phyloP scores from a whole-genome alignment of 1,140 invertebrate genomes.

The Holcopasites calliopsidis region DNA sequence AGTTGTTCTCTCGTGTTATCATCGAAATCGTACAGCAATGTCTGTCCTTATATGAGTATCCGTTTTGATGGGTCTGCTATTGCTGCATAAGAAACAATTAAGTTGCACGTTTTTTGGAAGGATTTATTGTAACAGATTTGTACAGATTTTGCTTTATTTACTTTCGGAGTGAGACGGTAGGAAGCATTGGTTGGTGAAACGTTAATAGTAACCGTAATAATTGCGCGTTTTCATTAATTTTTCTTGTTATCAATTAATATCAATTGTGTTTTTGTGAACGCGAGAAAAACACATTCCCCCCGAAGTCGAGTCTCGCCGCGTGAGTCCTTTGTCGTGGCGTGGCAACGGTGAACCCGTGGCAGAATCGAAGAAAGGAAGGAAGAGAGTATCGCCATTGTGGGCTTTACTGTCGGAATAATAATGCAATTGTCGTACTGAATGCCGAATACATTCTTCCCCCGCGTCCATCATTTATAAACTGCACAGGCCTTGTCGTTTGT shows the following conservation, averaged over 20 bases:
- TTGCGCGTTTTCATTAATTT: too few species aligned
- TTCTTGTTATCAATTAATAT: too few species aligned
- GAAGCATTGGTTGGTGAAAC: too few species aligned
- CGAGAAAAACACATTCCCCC: slow-evolving; percentile 7
- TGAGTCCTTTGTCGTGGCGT: slow-evolving; percentile 51
- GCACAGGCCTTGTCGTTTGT: slow-evolving; percentile 3
- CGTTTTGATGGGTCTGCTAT: too few species aligned
- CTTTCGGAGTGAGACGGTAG: too few species aligned
- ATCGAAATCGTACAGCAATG: slow-evolving; percentile 3
- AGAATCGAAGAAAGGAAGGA: slow-evolving; percentile 58
- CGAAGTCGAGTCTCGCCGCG: slow-evolving; percentile 22
- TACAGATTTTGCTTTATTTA: too few species aligned
- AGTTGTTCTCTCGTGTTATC: not conserved
- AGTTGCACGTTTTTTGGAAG: too few species aligned
- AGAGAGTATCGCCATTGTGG: slow-evolving; percentile 54
- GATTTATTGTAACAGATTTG: too few species aligned
- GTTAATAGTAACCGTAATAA: too few species aligned
- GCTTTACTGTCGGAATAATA: slow-evolving; percentile 54
- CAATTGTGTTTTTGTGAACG: not conserved
- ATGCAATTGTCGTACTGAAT: slow-evolving; percentile 57
- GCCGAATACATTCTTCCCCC: slow-evolving; percentile 37
- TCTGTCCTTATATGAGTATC: too few species aligned
- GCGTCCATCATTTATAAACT: slow-evolving; percentile 38
- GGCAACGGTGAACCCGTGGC: slow-evolving; percentile 8
- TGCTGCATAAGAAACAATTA: too few species aligned